Percentiles rank a stretch among this genome's conserved stretches.
Evolutionary conservation across 2,113 vertebrate genomes (phyloP).

Genomic region (Gulo gulo): DNA sequence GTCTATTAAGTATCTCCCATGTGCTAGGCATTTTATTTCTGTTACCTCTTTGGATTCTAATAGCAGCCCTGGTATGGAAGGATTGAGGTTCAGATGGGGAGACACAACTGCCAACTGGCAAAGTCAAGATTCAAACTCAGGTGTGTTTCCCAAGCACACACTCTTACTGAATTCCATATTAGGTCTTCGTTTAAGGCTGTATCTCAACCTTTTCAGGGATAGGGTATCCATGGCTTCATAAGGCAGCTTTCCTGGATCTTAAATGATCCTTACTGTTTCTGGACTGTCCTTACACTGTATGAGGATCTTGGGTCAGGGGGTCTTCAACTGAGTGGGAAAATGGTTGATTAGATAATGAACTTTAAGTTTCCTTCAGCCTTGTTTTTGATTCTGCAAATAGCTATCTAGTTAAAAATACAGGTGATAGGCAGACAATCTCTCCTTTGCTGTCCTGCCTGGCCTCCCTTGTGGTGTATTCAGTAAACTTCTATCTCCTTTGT

Average conservation of each 20-base stretch:
- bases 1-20: background rate
- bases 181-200: background rate
- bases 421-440: background rate
- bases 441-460: background rate
- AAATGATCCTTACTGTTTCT: background rate
- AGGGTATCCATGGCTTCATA: background rate
- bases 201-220: background rate
- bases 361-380: background rate
- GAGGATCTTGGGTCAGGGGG: background rate
- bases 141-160: background rate
- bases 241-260: background rate
- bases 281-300: background rate
- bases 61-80: background rate
- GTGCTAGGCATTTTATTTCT: background rate
- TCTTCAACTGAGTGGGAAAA: background rate
- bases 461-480: background rate
- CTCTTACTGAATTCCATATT: background rate
- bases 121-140: background rate
- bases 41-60: background rate
- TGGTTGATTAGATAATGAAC: background rate
- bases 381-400: constrained; percentile 15
- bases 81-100: background rate
- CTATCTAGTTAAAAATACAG: background rate
- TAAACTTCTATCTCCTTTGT: background rate
- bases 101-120: background rate